Evolutionary conservation across 2,888 invertebrate species (phyloP).

Genomic region (Craniophora ligustri): DNA sequence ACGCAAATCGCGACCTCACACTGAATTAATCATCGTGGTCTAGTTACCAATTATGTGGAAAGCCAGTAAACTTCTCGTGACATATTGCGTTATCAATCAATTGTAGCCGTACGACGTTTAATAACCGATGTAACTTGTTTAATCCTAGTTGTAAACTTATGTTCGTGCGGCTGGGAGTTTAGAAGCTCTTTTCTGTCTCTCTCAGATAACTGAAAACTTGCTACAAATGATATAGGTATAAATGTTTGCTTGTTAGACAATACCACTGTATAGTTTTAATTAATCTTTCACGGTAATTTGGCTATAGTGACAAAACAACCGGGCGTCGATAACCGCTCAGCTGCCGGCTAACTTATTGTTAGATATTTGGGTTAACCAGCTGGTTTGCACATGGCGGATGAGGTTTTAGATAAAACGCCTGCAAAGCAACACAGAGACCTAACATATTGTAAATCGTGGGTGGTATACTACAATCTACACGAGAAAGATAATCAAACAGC

Average conservation of each 20-base stretch:
- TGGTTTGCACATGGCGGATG: slow-evolving; percentile 68
- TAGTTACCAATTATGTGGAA: slow-evolving; percentile 38
- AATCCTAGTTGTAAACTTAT: neutral
- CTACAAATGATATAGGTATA: too few species aligned
- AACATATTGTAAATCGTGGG: slow-evolving; percentile 34
- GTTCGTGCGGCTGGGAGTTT: neutral
- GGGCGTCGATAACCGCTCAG: slow-evolving; percentile 44
- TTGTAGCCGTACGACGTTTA: slow-evolving; percentile 17
- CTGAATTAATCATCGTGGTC: slow-evolving; percentile 32
- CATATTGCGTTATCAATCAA: slow-evolving; percentile 41
- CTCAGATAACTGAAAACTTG: too few species aligned
- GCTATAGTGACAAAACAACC: slow-evolving; percentile 60
- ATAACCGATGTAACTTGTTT: slow-evolving; percentile 16
- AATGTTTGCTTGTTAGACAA: too few species aligned
- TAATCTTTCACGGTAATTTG: slow-evolving; percentile 64
- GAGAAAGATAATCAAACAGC: too few species aligned
- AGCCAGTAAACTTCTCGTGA: slow-evolving; percentile 28
- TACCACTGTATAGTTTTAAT: slow-evolving; percentile 8
- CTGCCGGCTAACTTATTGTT: slow-evolving; percentile 44
- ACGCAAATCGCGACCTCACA: slow-evolving; percentile 38
- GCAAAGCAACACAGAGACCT: slow-evolving; percentile 36
- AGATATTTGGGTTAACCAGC: slow-evolving; percentile 70
- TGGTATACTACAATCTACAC: slow-evolving; percentile 24
- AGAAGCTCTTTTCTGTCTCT: too few species aligned
- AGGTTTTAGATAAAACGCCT: slow-evolving; percentile 57